Conservation (phyloP, 1,140 invertebrate species). For the Aplysia californica region DNA sequence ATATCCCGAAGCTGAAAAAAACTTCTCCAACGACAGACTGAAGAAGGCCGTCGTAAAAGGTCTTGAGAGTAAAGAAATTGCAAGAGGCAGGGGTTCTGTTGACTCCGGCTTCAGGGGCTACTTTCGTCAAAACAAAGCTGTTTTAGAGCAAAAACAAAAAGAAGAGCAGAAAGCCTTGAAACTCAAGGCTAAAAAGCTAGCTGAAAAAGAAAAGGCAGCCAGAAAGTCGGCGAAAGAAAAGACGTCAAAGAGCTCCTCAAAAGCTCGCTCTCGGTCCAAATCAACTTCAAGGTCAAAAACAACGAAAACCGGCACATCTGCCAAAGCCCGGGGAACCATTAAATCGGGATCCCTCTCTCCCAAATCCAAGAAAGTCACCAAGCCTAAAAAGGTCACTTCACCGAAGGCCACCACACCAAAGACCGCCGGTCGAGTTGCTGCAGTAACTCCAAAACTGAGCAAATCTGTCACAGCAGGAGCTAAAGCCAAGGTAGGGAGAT, state of each 20-base stretch:
- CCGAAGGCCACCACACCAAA: too few relatives aligned
- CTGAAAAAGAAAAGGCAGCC: not conserved
- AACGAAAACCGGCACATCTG: not conserved
- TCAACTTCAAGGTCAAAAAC: not conserved
- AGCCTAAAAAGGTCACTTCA: too few relatives aligned
- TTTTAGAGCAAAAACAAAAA: not conserved
- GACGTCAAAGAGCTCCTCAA: not conserved
- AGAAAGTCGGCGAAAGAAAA: not conserved
- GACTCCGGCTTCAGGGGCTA: slow-evolving; percentile 1
- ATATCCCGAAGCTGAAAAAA: not conserved
- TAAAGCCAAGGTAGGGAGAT: not conserved
- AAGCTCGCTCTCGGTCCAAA: not conserved
- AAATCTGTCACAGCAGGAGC: not conserved
- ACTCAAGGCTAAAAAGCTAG: too few relatives aligned
- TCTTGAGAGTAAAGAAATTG: not conserved
- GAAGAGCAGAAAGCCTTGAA: not conserved
- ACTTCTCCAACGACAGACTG: slow-evolving; percentile 5
- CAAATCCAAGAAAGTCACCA: not conserved
- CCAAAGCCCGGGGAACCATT: not conserved
- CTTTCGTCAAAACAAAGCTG: not conserved
- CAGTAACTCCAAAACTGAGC: slow-evolving; percentile 6
- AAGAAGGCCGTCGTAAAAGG: slow-evolving; percentile 10
- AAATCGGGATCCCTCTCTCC: not conserved
- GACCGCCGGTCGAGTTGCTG: too few relatives aligned
- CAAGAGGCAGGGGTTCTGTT: not conserved